A percentile compares a stretch with the other conserved stretches of the same genome.
Conservation (phyloP, 2,797 vertebrate genomes). For the Hydrophis major region DNA sequence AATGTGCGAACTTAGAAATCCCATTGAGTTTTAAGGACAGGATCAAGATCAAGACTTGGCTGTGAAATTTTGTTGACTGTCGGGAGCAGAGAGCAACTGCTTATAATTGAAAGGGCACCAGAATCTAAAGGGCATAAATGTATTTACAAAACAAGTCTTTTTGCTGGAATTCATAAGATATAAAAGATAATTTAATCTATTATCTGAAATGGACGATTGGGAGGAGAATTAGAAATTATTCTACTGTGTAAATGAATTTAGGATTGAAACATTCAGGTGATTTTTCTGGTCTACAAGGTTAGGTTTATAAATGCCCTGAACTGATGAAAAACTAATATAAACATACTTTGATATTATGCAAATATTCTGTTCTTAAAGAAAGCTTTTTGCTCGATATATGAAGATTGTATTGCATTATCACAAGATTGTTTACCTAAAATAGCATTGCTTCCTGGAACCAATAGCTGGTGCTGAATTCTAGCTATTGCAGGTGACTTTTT, state of each 20-base stretch:
- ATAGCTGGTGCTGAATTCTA: neutral
- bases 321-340: neutral
- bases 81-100: neutral
- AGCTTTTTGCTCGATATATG: neutral
- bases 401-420: constrained; percentile 9
- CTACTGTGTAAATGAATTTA: neutral
- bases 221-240: neutral
- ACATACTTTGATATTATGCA: neutral
- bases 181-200: neutral
- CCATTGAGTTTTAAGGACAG: neutral
- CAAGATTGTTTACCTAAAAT: constrained; percentile 3
- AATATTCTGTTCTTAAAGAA: neutral
- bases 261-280: neutral
- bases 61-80: neutral
- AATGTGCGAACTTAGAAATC: neutral
- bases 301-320: neutral
- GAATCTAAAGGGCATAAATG: neutral
- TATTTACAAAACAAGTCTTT: neutral
- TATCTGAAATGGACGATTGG: neutral
- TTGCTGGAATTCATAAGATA: neutral
- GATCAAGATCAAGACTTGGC: neutral
- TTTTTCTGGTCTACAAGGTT: neutral
- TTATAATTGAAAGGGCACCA: constrained; percentile 1
- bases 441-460: constrained; percentile 16
- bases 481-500: neutral